Percentiles rank a stretch among this genome's conserved stretches.
phyloP scores from a whole-genome alignment of 1,140 invertebrate species.

The Drosophila orena region DNA sequence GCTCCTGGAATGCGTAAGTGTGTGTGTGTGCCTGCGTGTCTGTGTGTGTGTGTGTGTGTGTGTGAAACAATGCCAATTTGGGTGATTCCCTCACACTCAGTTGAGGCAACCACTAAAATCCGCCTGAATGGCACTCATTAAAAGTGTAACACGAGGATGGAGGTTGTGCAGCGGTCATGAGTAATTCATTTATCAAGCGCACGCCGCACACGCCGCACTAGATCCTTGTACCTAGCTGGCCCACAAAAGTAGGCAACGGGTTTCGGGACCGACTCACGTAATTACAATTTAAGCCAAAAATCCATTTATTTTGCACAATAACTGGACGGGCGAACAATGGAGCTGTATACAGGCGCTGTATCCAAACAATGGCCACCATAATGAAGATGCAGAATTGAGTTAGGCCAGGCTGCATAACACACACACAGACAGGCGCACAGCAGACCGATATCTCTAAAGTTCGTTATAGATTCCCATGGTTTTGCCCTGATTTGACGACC shows the following conservation, averaged over 20 bases:
- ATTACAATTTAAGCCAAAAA: constrained; percentile 81
- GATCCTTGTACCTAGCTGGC: constrained; percentile 29
- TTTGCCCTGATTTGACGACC: constrained; percentile 4
- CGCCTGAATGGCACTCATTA: constrained; percentile 74
- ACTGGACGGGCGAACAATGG: constrained; percentile 60
- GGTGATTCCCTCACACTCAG: constrained; percentile 4
- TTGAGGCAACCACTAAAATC: constrained; percentile 41
- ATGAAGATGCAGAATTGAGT: constrained; percentile 50
- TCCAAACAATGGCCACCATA: constrained; percentile 37
- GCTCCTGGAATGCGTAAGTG: no score
- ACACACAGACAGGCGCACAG: no score
- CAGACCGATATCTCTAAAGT: constrained; percentile 14
- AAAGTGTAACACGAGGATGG: constrained; percentile 68
- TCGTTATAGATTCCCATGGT: constrained; percentile 21
- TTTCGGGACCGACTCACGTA: constrained; percentile 57
- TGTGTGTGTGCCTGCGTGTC: no score
- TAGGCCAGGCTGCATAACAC: constrained; percentile 18
- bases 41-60: background rate
- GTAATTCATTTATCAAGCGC: constrained; percentile 76
- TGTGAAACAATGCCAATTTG: constrained; percentile 44
- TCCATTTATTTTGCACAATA: constrained; percentile 81
- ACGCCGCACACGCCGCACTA: constrained; percentile 40
- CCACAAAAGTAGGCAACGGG: constrained; percentile 46
- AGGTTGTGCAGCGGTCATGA: constrained; percentile 47
- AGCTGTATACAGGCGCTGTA: background rate